These are phyloP conservation scores for Andrena flavipes DNA, from an alignment of 2,888 invertebrate genomes.

Conservation along the genomic window DNA sequence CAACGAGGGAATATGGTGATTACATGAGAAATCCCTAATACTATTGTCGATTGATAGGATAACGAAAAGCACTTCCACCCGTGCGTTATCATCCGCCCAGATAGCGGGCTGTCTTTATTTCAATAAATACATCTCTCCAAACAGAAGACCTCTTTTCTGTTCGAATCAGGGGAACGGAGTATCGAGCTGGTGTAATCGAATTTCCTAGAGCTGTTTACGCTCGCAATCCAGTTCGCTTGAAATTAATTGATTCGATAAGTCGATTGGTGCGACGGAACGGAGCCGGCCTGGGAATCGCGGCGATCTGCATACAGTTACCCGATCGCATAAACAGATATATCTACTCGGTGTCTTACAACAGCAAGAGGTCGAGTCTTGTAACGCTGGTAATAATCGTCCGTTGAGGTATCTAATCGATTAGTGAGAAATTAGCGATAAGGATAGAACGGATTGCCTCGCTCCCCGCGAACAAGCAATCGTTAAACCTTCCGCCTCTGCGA, in stretches of 20 bases:
- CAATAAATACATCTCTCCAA: not conserved
- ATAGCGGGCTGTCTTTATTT: not conserved
- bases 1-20: too few species aligned
- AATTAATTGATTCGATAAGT: constrained; percentile 42
- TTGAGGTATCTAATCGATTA: constrained; percentile 34
- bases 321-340: not conserved
- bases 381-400: not conserved
- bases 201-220: constrained; percentile 45
- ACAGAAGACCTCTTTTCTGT: not conserved
- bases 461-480: not conserved
- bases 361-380: not conserved
- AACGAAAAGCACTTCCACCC: not conserved
- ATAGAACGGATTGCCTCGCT: not conserved
- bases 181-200: constrained; percentile 29
- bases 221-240: constrained; percentile 14
- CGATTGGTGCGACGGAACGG: not conserved
- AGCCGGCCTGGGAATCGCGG: not conserved
- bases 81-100: not conserved
- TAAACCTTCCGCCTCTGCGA: not conserved
- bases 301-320: not conserved
- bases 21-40: not conserved
- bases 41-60: not conserved
- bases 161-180: not conserved
- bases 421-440: constrained; percentile 28
- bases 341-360: not conserved